Percentiles rank a stretch among this genome's conserved stretches.
Evolutionary conservation across 2,888 invertebrate genomes (phyloP).

Genomic region (Belgica antarctica): DNA sequence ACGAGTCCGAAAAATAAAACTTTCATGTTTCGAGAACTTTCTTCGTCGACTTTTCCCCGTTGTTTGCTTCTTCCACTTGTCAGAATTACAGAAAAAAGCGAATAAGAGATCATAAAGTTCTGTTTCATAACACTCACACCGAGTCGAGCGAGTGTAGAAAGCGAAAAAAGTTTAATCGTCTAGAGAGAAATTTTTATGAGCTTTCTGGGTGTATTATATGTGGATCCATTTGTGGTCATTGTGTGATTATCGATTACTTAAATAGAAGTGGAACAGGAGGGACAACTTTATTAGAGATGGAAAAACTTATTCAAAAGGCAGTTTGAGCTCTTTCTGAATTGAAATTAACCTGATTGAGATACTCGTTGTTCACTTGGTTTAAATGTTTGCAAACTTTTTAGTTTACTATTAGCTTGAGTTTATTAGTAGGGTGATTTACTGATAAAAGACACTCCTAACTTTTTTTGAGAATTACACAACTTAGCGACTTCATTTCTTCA

Average conservation of each 20-base stretch:
- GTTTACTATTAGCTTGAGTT: too few relatives aligned
- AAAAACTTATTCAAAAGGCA: not conserved
- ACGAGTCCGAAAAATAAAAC: not conserved
- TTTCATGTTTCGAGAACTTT: not conserved
- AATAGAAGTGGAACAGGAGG: not conserved
- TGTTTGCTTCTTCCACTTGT: too few relatives aligned
- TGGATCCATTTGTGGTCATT: constrained; percentile 22
- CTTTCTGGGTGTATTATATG: not conserved
- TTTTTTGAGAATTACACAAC: too few relatives aligned
- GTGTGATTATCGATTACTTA: constrained; percentile 15
- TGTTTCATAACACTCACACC: not conserved
- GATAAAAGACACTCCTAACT: too few relatives aligned
- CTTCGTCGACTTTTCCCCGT: too few relatives aligned
- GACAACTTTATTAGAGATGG: not conserved
- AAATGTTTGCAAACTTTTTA: too few relatives aligned
- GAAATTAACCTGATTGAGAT: too few relatives aligned
- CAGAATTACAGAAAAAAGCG: not conserved
- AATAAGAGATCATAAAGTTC: constrained; percentile 17
- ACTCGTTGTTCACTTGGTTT: too few relatives aligned
- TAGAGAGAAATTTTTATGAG: constrained; percentile 14
- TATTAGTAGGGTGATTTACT: too few relatives aligned
- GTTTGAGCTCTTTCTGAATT: too few relatives aligned
- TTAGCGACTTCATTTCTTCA: too few relatives aligned
- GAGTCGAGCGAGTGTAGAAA: not conserved
- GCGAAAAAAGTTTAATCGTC: constrained; percentile 18